Base-by-base conservation (phyloP, 1,140 invertebrate species). In the Monochamus saltuarius region DNA sequence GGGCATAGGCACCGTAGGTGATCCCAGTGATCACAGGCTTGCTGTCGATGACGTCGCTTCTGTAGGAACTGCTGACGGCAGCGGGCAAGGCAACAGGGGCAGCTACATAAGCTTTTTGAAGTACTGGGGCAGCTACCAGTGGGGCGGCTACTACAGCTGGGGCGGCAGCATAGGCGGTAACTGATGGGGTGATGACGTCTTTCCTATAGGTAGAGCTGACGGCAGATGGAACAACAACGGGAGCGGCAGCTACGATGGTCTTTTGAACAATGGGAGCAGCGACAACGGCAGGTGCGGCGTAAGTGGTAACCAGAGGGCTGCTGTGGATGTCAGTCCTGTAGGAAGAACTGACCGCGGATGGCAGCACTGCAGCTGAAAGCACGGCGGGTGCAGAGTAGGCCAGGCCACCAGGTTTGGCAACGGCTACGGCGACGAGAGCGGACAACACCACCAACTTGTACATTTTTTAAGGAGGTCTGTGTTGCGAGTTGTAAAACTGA, bases 401-500 rank as follows among this genome's bases (percentile, higher is more conserved):
- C 17, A 55, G 16, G 34, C 59, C 59, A 35, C 39, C 10, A 7
- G 59, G 59, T 46, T 56, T 61, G 7, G 40, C 40, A 2, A 42
- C 40, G 40, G 40, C 16, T 2, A 42, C 16, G 40, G 40, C 40
- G 2, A 42, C 40, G 40, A 42, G 40, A 42, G 40, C 40, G n/a
- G 40, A 42, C 59, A 61, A 56, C 51, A 61, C 59, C 51, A 61
- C 59, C 51, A 61, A 61, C 55, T 61, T 61, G 52, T 55, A 56
- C 59, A 61, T 61, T 59, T 59, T 59, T 14, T 3, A 42, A 42
- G n/a, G n/a, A 56, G 51, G 59, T 61, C 51, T 55, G 51, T 61
- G 59, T 61, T 42, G 3, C 47, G 45, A 59, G 47, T 59, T 19
- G 19, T 38, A 42, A 42, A 46, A 58, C 56, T 58, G 49, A 59